Percentiles rank a stretch among this genome's conserved stretches.
These are phyloP conservation scores for Polietes domitor DNA, from an alignment of 2,888 invertebrate species.

Conservation along the genomic window DNA sequence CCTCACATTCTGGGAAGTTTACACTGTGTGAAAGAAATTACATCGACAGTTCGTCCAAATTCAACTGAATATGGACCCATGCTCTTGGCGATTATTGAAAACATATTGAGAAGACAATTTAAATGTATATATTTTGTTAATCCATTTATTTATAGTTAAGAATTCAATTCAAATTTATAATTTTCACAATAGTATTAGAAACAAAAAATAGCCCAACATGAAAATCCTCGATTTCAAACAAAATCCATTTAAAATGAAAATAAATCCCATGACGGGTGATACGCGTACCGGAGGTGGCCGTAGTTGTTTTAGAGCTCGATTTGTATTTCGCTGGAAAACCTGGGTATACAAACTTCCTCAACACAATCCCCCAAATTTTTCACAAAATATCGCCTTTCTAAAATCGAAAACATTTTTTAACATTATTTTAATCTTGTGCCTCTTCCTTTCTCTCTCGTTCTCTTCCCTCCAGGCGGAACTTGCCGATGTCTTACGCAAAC, in stretches of 20 bases:
- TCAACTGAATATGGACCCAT: no score
- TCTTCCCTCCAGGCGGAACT: slow-evolving; percentile 85
- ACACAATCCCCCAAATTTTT: background rate
- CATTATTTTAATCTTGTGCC: background rate
- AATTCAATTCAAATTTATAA: slow-evolving; percentile 15
- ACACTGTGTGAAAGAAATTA: no score
- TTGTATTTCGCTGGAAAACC: slow-evolving; percentile 80
- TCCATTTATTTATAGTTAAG: no score
- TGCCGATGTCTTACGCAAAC: slow-evolving; percentile 86
- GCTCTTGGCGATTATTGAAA: no score
- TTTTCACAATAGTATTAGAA: slow-evolving; percentile 46
- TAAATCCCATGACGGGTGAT: slow-evolving; percentile 73
- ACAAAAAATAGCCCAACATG: slow-evolving; percentile 32
- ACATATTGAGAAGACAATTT: no score
- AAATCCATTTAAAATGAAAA: slow-evolving; percentile 79
- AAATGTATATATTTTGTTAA: no score
- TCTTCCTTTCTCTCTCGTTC: background rate
- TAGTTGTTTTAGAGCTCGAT: slow-evolving; percentile 77
- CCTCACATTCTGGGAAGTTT: no score
- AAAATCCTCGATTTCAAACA: slow-evolving; percentile 79
- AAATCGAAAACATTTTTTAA: background rate
- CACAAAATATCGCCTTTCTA: background rate
- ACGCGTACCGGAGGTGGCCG: slow-evolving; percentile 73
- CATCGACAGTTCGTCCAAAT: no score
- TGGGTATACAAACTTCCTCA: slow-evolving; percentile 74